Base-by-base conservation (phyloP, 2,888 invertebrate species). In the Lypha dubia region DNA sequence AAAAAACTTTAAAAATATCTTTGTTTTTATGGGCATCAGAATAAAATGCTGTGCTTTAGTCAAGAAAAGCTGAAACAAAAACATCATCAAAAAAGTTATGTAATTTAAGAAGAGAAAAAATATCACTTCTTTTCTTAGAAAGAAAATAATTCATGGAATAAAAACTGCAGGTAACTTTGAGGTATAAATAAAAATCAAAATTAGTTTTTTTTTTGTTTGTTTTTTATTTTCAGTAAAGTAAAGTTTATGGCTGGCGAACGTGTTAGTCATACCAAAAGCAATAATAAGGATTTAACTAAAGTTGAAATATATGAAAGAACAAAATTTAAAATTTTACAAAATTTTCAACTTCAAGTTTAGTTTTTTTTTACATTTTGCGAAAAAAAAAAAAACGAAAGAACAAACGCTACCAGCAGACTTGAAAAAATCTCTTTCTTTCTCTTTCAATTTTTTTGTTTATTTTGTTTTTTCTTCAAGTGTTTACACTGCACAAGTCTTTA, bases 181-280 rank as follows among this genome's bases (percentile, higher is more conserved):
- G 70, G 56, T 63, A 63, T 62, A 76, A 79, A 80, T 56, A 84
- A 84, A 84, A 73, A 73, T 65, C 73, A 15, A 62, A 73, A 74
- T 70, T 49, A 62, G 3, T 53, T 67, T 73, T 77, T 5, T n/a
- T n/a, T n/a, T n/a, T n/a, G n/a, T n/a, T n/a, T n/a, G n/a, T n/a
- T n/a, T n/a, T n/a, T n/a, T n/a, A n/a, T n/a, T n/a, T n/a, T n/a
- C n/a, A n/a, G n/a, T n/a, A n/a, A n/a, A 38, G 58, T 46, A 58
- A 84, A 84, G 58, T 84, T 84, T 84, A 74, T 81, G 77, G 81
- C 35, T 81, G 81, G 49, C 17, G 49, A 81, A 84, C 84, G 84
- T 84, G 81, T 79, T 70, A 53, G 49, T 68, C 62, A 84, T 79
- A 73, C 44, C 38, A 56, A 73, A 49, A 24, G n/a, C 7, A 60